Base-by-base conservation (phyloP, 2,113 vertebrate species). In the Rhadina sibilatrix region DNA sequence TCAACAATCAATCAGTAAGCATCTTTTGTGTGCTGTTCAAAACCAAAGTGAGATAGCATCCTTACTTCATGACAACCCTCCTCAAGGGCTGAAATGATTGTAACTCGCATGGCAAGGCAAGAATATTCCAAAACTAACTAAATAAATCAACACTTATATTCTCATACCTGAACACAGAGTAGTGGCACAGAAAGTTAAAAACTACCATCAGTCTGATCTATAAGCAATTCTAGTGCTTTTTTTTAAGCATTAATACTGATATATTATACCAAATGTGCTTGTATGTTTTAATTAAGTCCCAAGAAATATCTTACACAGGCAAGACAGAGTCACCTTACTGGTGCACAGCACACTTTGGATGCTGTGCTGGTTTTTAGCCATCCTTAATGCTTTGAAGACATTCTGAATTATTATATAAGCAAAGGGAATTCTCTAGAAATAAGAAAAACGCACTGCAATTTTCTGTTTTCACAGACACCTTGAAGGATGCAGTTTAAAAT, bases 271-370 rank as follows among this genome's bases (percentile, higher is more conserved):
- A 96, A 95, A 96, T 91, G 82, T 46, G 66, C 89, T 94, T 95
- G 90, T 69, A 66, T 1, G 6, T 94, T 88, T 91, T 31, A 49
- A 56, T 74, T 64, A 37, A 90, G 21, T 69, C 3, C 5, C 57
- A 90, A 89, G 49, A 74, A 94, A 57, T 44, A 93, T 52, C 49
- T 8, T 2, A 83, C n/a, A 89, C 93, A 94, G 92, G 94, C 95
- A 96, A 94, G 92, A 95, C 90, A 96, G 52, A 75, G 42, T n/a
- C 95, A 93, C 93, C 94, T 97, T 95, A 96, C 87, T 89, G 69
- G 82, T 83, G 78, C 95, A 95, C 69, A 0, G 13, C 83, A 95
- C 83, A 94, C 46, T 64, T 94, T 25, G 66, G 79, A 68, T 95
- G 81, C 72, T 69, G 54, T 91, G 81, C 78, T 90, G 33, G 1